Percentiles rank a stretch among this genome's conserved stretches.
phyloP scores from a whole-genome alignment of 53 echinoderm and acorn worm genomes.

The Actinopyga echinites region DNA sequence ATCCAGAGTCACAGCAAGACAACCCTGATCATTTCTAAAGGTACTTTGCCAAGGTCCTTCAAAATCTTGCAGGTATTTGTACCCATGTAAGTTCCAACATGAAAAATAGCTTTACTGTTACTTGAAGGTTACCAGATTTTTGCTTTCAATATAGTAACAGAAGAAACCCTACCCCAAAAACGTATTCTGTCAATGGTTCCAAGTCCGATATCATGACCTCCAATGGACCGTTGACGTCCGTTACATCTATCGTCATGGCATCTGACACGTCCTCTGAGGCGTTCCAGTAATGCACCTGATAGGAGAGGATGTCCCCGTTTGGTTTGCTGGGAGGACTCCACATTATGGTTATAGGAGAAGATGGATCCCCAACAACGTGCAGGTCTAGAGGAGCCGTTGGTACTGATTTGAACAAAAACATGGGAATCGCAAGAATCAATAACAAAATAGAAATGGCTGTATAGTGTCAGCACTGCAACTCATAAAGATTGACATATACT shows the following conservation, averaged over 20 bases:
- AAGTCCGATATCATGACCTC: neutral
- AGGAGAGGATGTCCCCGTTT: neutral
- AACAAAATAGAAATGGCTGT: too few species aligned
- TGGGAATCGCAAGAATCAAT: neutral
- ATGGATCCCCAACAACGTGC: neutral
- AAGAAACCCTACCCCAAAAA: neutral
- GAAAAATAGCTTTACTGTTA: too few species aligned
- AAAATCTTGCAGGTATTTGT: too few species aligned
- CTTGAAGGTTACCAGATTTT: too few species aligned
- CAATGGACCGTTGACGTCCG: neutral
- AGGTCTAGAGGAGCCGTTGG: neutral
- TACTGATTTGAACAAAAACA: neutral
- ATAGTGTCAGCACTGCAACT: too few species aligned
- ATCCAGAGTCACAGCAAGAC: too few species aligned
- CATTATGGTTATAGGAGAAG: neutral
- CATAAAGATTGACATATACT: too few species aligned
- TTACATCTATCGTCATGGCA: neutral
- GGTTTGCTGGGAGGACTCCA: neutral
- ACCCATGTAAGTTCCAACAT: too few species aligned
- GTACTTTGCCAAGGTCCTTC: too few species aligned
- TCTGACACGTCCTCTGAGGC: neutral
- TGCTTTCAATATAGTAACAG: neutral
- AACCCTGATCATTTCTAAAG: too few species aligned
- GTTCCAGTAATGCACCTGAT: slow-evolving; percentile 7
- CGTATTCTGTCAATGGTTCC: slow-evolving; percentile 8